Conservation (phyloP, 2,113 vertebrate species). For the Ceyx margarethae region DNA sequence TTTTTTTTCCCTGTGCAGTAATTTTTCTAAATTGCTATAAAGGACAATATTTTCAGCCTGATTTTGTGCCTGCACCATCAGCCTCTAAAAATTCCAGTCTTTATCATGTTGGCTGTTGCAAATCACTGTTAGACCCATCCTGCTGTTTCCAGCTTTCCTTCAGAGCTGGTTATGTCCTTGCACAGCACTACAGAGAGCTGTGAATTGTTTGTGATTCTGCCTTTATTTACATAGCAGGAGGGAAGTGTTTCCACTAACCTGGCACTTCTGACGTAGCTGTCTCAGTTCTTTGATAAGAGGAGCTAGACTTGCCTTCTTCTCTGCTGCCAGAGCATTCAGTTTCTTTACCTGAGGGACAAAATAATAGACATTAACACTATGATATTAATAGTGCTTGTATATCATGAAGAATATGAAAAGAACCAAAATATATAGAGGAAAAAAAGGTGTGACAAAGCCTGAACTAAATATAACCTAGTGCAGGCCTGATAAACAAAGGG, state of each 20-base stretch:
- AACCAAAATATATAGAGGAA: not conserved
- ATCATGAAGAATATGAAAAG: not conserved
- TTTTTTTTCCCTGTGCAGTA: not conserved
- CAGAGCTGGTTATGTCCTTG: not conserved
- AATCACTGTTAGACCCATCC: not conserved
- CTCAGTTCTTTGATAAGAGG: constrained; percentile 94
- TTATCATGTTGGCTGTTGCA: not conserved
- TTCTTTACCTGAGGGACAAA: constrained; percentile 86
- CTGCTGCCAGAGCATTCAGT: constrained; percentile 85
- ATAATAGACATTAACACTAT: not conserved
- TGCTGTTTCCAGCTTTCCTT: not conserved
- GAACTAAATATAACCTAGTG: not conserved
- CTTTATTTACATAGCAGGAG: not conserved
- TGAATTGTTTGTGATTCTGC: not conserved
- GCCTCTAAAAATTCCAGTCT: not conserved
- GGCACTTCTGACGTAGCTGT: constrained; percentile 86
- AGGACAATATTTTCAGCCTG: not conserved
- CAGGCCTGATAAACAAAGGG: not conserved
- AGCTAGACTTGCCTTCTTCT: constrained; percentile 92
- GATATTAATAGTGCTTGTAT: not conserved
- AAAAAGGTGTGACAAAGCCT: not conserved
- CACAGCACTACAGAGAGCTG: not conserved
- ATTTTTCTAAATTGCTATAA: not conserved
- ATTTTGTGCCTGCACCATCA: not conserved
- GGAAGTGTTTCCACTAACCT: constrained; percentile 75